Percentiles rank a stretch among this genome's conserved stretches.
These are phyloP conservation scores for Aphelinus certus DNA, from an alignment of 1,140 invertebrate genomes.

Conservation along the genomic window DNA sequence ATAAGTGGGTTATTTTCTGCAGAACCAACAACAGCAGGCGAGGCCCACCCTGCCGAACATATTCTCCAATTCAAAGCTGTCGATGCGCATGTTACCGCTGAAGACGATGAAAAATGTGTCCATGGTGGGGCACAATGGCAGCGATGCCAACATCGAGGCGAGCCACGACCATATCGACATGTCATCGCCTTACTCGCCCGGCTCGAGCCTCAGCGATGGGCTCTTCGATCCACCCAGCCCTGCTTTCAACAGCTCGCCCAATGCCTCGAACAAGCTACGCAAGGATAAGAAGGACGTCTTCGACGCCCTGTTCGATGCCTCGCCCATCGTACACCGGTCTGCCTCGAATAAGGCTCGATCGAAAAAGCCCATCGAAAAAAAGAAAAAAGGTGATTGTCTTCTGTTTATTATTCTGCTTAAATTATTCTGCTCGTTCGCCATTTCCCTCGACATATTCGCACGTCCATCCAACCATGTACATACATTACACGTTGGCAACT, in stretches of 20 bases:
- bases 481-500: no score
- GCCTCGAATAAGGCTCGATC: constrained; percentile 49
- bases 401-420: neutral
- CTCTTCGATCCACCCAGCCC: constrained; percentile 81
- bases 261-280: constrained; percentile 50
- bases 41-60: constrained; percentile 56
- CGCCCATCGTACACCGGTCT: constrained; percentile 56
- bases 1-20: neutral
- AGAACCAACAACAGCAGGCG: constrained; percentile 51
- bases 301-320: constrained; percentile 68
- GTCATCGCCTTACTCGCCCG: constrained; percentile 87
- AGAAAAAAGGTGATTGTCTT: constrained; percentile 43
- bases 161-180: constrained; percentile 68
- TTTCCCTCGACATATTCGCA: no score
- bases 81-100: constrained; percentile 40
- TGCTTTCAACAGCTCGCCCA: constrained; percentile 59
- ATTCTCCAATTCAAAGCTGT: constrained; percentile 54
- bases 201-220: constrained; percentile 84
- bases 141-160: constrained; percentile 55
- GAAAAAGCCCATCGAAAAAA: constrained; percentile 64
- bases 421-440: no score
- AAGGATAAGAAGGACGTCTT: constrained; percentile 67
- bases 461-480: no score
- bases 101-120: constrained; percentile 52
- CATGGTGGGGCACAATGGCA: constrained; percentile 61